Percentiles rank a stretch among this genome's conserved stretches.
phyloP scores from a whole-genome alignment of 1,140 invertebrate species.

The Drosophila lacteicornis region DNA sequence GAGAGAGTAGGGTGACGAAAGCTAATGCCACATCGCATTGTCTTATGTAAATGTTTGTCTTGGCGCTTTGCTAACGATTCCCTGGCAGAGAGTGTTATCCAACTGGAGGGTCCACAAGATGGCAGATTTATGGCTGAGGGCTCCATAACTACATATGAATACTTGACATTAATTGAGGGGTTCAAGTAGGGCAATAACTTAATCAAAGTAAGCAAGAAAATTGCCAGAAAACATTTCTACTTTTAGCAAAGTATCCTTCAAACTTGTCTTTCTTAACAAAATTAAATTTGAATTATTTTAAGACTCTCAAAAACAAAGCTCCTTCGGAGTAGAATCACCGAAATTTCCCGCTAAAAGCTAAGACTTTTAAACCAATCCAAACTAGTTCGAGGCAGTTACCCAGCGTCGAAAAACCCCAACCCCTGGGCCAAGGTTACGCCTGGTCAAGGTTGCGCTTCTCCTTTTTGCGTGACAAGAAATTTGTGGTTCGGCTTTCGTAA shows the following conservation, averaged over 20 bases:
- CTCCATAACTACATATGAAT: too few relatives aligned
- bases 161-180: background rate
- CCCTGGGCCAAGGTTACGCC: constrained; percentile 22
- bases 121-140: constrained; percentile 26
- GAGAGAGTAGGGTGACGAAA: background rate
- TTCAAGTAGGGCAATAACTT: too few relatives aligned
- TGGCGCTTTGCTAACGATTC: constrained; percentile 14
- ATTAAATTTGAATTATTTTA: background rate
- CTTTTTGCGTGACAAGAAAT: constrained; percentile 48
- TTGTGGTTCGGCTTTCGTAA: constrained; percentile 32
- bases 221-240: background rate
- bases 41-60: constrained; percentile 58
- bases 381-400: constrained; percentile 23
- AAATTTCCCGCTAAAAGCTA: background rate
- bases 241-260: background rate
- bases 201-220: background rate
- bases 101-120: constrained; percentile 18
- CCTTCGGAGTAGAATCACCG: background rate
- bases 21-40: constrained; percentile 28
- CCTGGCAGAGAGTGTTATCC: constrained; percentile 9
- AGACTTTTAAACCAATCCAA: constrained; percentile 1
- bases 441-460: constrained; percentile 52
- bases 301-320: background rate
- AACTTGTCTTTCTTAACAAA: too few relatives aligned
- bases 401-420: background rate